Evolutionary conservation across 2,888 invertebrate genomes (phyloP).

Genomic region (Apamea sordens): DNA sequence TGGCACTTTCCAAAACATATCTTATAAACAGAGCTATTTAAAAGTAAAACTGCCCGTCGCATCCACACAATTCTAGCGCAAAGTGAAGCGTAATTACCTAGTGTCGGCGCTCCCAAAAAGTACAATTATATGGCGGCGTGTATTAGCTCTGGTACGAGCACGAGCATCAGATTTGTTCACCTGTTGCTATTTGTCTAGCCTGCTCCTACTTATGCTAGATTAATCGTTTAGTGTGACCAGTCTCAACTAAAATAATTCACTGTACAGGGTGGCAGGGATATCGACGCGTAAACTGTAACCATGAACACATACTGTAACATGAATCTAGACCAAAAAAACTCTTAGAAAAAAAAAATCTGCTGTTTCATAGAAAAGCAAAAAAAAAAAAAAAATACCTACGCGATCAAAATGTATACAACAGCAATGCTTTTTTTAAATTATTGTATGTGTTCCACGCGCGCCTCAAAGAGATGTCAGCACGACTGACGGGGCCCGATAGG

Average conservation of each 20-base stretch:
- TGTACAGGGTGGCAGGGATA: too few species aligned
- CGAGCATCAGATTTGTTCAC: conserved; percentile 55
- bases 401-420: too few species aligned
- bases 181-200: conserved; percentile 55
- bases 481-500: too few species aligned
- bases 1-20: neutral
- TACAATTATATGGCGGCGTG: conserved; percentile 78
- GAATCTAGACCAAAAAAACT: too few species aligned
- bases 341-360: too few species aligned
- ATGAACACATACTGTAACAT: too few species aligned
- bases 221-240: neutral
- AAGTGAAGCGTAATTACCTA: conserved; percentile 76
- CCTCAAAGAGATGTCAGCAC: too few species aligned
- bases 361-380: too few species aligned
- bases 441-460: too few species aligned
- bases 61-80: conserved; percentile 68
- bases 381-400: too few species aligned
- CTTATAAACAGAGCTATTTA: neutral
- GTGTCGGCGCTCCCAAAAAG: conserved; percentile 80
- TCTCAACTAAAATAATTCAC: neutral
- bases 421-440: too few species aligned
- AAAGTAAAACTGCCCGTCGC: conserved; percentile 8
- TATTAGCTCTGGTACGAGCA: conserved; percentile 70
- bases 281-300: too few species aligned
- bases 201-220: conserved; percentile 12